Percentiles rank a stretch among this genome's conserved stretches.
These are phyloP conservation scores for Geopemphigus sp. DNA, from an alignment of 1,140 invertebrate genomes.

Conservation along the genomic window DNA sequence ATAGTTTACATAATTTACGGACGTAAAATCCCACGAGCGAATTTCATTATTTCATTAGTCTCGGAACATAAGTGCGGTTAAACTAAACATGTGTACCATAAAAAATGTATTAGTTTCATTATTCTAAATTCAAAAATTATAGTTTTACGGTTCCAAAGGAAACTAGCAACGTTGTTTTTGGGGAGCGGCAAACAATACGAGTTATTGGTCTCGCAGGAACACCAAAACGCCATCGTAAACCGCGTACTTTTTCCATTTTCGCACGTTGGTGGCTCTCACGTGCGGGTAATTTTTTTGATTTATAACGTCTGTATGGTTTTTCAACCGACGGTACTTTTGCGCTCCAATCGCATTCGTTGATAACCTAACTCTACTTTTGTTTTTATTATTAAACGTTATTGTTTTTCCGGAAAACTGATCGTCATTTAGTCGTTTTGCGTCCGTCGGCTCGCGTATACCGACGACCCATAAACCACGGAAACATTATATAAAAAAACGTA, in stretches of 20 bases:
- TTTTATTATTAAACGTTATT: slow-evolving; percentile 13
- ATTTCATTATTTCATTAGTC: neutral
- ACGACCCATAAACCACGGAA: neutral
- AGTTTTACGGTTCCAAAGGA: neutral
- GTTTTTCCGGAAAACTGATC: neutral
- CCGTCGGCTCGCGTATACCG: neutral
- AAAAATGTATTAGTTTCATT: slow-evolving; percentile 12
- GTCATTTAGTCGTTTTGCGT: neutral
- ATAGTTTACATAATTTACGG: no score
- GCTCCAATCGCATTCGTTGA: neutral
- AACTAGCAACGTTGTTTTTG: neutral
- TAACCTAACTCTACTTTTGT: neutral
- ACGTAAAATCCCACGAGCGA: neutral
- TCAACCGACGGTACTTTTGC: neutral
- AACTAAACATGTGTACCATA: neutral
- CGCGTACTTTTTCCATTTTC: neutral
- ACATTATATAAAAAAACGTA: no score
- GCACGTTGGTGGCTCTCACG: slow-evolving; percentile 22
- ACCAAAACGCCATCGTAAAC: slow-evolving; percentile 32
- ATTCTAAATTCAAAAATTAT: slow-evolving; percentile 1
- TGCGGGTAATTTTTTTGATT: slow-evolving; percentile 46
- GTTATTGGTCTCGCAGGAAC: slow-evolving; percentile 37
- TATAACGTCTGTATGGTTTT: slow-evolving; percentile 27
- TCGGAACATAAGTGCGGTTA: neutral
- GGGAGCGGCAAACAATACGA: neutral